A percentile compares a stretch with the other conserved stretches of the same genome.
Evolutionary conservation across 2,113 vertebrate species (phyloP).

Genomic region (Turdus rufiventris): DNA sequence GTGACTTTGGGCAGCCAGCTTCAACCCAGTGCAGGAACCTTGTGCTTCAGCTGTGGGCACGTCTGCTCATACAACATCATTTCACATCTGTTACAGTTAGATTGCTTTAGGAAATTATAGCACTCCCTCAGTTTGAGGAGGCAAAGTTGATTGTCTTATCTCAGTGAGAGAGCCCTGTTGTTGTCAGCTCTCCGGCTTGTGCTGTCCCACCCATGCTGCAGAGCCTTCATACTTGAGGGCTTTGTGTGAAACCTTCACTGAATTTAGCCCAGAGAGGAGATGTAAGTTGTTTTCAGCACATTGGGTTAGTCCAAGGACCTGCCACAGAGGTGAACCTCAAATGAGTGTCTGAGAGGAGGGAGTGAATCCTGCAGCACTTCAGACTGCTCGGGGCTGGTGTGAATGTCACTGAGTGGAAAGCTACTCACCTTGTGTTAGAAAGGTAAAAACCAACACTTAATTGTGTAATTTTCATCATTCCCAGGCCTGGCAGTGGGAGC

Average conservation of each 20-base stretch:
- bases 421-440: neutral
- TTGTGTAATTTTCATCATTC: neutral
- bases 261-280: neutral
- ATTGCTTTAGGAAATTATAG: neutral
- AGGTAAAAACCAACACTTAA: neutral
- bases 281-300: neutral
- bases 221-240: neutral
- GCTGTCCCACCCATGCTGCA: fast-evolving
- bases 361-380: neutral
- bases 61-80: neutral
- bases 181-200: neutral
- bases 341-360: neutral
- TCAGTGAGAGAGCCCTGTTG: fast-evolving
- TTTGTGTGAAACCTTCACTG: fast-evolving
- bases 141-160: neutral
- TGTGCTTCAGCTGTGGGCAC: fast-evolving
- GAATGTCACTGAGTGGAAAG: neutral
- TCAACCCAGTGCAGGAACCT: neutral
- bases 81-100: neutral
- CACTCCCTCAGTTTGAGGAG: neutral
- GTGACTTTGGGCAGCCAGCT: neutral
- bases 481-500: neutral
- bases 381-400: fast-evolving
- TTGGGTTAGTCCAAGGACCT: fast-evolving
- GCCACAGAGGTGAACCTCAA: neutral